phyloP scores from a whole-genome alignment of 2,888 invertebrate species.

The Pharmacophagus antenor region DNA sequence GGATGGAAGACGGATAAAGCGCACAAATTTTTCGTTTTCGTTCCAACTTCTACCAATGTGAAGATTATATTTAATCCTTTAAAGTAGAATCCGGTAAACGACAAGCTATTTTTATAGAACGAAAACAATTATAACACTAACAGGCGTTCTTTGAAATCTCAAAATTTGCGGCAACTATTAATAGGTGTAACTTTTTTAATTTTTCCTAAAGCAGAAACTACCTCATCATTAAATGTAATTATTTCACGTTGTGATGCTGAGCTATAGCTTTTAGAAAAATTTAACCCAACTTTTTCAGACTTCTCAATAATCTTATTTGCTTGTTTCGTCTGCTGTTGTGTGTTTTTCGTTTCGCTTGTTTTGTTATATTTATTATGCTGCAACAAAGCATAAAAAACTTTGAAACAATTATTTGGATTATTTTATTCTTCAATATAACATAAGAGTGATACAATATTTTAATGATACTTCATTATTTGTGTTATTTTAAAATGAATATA shows the following conservation, averaged over 20 bases:
- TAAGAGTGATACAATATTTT: too few relatives aligned
- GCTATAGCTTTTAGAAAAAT: conserved; percentile 41
- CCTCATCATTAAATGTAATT: conserved; percentile 47
- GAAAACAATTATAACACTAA: not conserved
- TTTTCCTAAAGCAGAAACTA: conserved; percentile 29
- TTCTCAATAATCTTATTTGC: conserved; percentile 43
- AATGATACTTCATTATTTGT: too few relatives aligned
- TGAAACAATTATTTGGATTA: not conserved
- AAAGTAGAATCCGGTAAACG: too few relatives aligned
- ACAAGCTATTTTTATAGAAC: not conserved
- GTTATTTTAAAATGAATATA: too few relatives aligned
- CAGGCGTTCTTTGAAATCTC: not conserved
- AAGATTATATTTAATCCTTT: too few relatives aligned
- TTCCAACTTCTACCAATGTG: too few relatives aligned
- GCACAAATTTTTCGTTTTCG: too few relatives aligned
- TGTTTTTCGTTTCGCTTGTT: conserved; percentile 51
- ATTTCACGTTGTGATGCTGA: conserved; percentile 42
- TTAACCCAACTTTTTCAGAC: conserved; percentile 43
- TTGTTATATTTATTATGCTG: conserved; percentile 46
- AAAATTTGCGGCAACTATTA: not conserved
- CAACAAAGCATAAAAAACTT: conserved; percentile 32
- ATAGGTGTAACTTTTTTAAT: not conserved
- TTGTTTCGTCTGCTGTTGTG: conserved; percentile 44
- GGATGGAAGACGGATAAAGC: too few relatives aligned
- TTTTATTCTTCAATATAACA: not conserved